Base-by-base conservation (phyloP, 2,888 invertebrate genomes). In the Macrophya annulata region DNA sequence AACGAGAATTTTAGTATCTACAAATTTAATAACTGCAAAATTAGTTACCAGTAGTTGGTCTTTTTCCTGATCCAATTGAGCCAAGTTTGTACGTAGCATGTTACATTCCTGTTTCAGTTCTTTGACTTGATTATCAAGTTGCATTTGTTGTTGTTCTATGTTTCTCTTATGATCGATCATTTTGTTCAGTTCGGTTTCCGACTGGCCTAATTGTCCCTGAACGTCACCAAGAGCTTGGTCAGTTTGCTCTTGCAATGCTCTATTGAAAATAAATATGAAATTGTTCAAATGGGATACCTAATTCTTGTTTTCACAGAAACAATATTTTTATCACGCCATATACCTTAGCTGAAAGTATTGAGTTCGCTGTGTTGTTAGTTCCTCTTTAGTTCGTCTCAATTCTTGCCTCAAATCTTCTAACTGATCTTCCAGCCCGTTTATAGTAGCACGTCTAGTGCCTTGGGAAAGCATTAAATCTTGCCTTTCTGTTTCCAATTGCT, bases 211-310 rank as follows among this genome's bases (percentile, higher is more conserved):
- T 92, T 97, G 96, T 91, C 95, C 95, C 92, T 97, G 97, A 85
- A 96, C 94, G 88, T 97, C 96, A 84, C 95, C 94, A 86, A 96
- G 94, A 72, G 96, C 95, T 89, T 96, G 95, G 92, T 97, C 97
- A 5, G 97, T 96, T 94, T 97, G 97, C 89, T 97, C 95, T 90
- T 97, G 97, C 79, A 97, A 94, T 87, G 96, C 95, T 93, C 97
- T 97, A 85, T 93, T 86, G 71, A 83, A 51, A 81, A 45, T 17
- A 59, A 25, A 10, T 31, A 4, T 62, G 10, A 62, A 62, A 5
- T 8, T 55, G 55, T n/a, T 55, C n/a, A n/a, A 55, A 55, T 31
- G 0, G 6, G n/a, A 55, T 6, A 6, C n/a, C n/a, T 1, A 37
- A 48, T 31, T 72, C 12, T 86, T 76, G 51, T 48, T 82, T 65